Evolutionary conservation across 2,797 vertebrate species (phyloP), one percentile per base, ranked within the genome.

Genomic region (Pelochelys cantorii): DNA sequence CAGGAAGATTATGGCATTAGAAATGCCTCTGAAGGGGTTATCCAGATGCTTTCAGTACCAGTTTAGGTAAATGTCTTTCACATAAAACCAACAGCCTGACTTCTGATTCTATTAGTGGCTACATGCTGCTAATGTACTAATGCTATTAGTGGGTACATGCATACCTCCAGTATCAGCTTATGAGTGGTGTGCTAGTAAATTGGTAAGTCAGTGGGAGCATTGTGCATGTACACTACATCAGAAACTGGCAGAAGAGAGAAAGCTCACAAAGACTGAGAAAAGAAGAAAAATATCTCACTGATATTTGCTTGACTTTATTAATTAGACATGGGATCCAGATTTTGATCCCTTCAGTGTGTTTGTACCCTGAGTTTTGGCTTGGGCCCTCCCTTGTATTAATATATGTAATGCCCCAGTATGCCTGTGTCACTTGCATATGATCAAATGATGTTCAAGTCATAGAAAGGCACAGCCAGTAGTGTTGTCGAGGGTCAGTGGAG

Each of bases 111-210:
- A 14, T 29, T 68, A 37, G 22, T 88, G 74, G 5, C 31, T 42
- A 23, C 0, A 0, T 48, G 29, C 3, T 0, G 0, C 37, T 25
- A 3, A 1, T 37, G 18, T 25, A 54, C 53, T 54, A 54, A 54
- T 15, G 53, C 53, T 54, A 15, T 27, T 65, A 48, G 20, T 87
- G 77, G 5, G 27, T 37, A 22, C 0, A 0, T 48, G 25, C 3
- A 1, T 37, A 15, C 29, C 53, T 75, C 27, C 37, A 60, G 71
- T 60, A 3, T 10, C n/a, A 74, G 62, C 90, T 84, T 92, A 14
- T 23, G 6, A 42, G 91, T 89, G 53, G 7, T 14, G 54, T 86
- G 22, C 42, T 62, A 1, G 37, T 34, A 52, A 8, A 23, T 65
- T 92, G 48, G 75, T 53, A 52, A 68, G 48, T 42, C 57, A 87